Conservation (phyloP, 2,888 invertebrate genomes). For the Eristalinus sepulchralis region DNA sequence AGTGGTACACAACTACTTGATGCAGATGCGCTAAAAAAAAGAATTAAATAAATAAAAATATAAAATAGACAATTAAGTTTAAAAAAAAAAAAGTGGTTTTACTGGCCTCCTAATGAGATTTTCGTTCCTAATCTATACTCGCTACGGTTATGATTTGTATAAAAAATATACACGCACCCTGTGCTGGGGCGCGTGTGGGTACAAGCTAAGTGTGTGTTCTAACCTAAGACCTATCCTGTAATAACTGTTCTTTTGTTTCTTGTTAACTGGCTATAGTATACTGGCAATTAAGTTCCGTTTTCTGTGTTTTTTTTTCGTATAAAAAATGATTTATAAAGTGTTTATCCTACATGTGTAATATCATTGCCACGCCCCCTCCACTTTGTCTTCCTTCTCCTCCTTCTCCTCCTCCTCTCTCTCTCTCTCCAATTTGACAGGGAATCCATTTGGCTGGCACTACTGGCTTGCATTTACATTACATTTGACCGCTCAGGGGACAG, state of each 20-base stretch:
- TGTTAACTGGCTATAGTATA: conserved; percentile 73
- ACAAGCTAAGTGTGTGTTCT: conserved; percentile 6
- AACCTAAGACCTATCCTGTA: conserved; percentile 43
- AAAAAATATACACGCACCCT: conserved; percentile 1
- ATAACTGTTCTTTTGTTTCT: conserved; percentile 47
- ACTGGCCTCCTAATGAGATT: conserved; percentile 71
- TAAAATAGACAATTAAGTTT: conserved; percentile 53
- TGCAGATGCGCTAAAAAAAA: neutral
- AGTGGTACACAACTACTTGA: neutral
- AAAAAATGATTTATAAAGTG: conserved; percentile 58
- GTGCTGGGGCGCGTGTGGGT: neutral
- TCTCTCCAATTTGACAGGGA: no score
- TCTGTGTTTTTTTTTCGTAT: no score
- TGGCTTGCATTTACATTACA: conserved; percentile 36
- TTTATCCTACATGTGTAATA: conserved; percentile 50
- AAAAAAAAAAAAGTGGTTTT: conserved; percentile 54
- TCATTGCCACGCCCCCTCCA: conserved; percentile 61
- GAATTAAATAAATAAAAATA: conserved; percentile 58
- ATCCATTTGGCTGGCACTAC: conserved; percentile 51
- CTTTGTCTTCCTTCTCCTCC: neutral
- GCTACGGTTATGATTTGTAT: neutral
- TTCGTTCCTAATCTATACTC: conserved; percentile 53
- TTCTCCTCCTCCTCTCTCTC: neutral
- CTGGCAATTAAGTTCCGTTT: conserved; percentile 73
- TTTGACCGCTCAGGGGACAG: neutral